Conservation (phyloP, 2,113 vertebrate species). For the Nycticebus coucang region DNA sequence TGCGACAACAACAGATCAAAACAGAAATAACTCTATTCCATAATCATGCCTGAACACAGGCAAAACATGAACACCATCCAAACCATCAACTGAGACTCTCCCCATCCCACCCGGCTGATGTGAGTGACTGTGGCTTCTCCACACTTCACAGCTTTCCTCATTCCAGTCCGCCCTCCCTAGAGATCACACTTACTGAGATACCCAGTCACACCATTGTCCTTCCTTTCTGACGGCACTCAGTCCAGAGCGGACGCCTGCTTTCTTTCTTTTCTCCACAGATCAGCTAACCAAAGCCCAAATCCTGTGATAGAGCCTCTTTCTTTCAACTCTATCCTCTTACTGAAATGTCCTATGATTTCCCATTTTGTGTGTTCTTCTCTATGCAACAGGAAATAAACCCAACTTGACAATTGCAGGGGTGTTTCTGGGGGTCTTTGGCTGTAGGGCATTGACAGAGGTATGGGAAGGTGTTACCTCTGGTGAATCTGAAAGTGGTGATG, state of each 20-base stretch:
- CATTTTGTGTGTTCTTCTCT: neutral
- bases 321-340: neutral
- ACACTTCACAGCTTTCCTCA: neutral
- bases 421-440: neutral
- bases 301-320: neutral
- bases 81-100: neutral
- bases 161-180: rapidly evolving
- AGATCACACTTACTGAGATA: neutral
- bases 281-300: neutral
- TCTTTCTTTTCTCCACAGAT: neutral
- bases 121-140: neutral
- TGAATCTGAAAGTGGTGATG: neutral
- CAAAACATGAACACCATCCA: neutral
- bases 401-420: rapidly evolving
- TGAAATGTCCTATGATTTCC: too few species aligned
- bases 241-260: neutral
- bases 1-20: neutral
- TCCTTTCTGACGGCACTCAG: neutral
- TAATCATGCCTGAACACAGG: neutral
- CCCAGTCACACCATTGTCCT: neutral
- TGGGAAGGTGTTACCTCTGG: neutral
- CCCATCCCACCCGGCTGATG: neutral
- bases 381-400: neutral
- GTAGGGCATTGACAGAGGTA: neutral
- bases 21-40: neutral